Conservation (phyloP, 1,140 invertebrate genomes). For the Drosophila erecta region DNA sequence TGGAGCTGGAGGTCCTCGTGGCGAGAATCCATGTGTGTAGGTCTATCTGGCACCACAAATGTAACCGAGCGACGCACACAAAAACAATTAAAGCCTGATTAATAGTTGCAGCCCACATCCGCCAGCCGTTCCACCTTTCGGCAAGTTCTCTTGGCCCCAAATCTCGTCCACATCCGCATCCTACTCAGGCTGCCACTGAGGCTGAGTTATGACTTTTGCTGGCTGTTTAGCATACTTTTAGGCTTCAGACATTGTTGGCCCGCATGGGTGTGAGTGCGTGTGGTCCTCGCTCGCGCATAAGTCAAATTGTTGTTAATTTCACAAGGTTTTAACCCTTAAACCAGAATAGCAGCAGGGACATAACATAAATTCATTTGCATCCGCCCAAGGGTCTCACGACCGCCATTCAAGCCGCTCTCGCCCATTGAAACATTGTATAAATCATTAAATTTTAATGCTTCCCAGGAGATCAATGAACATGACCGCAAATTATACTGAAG, state of each 20-base stretch:
- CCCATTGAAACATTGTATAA: conserved; percentile 60
- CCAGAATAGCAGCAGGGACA: conserved; percentile 58
- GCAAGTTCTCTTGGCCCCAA: conserved; percentile 52
- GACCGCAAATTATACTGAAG: conserved; percentile 83
- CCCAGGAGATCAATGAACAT: conserved; percentile 83
- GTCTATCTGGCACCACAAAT: conserved; percentile 58
- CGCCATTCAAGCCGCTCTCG: conserved; percentile 3
- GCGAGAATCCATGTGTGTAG: conserved; percentile 27
- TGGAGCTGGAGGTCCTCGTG: conserved; percentile 7
- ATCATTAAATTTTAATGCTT: conserved; percentile 84
- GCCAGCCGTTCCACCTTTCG: conserved; percentile 71
- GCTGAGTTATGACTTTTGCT: conserved; percentile 81
- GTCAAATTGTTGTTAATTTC: conserved; percentile 82
- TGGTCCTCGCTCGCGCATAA: conserved; percentile 58
- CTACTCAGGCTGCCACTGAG: conserved; percentile 10
- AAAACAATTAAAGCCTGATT: conserved; percentile 83
- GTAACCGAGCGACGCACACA: conserved; percentile 67
- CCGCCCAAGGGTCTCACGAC: neutral
- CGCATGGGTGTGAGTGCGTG: conserved; percentile 3
- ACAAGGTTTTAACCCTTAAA: conserved; percentile 72
- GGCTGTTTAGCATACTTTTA: conserved; percentile 81
- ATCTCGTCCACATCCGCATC: conserved; percentile 8
- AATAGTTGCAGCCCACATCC: conserved; percentile 75
- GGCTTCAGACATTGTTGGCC: conserved; percentile 57
- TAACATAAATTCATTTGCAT: conserved; percentile 73